Conservation (phyloP, 2,888 invertebrate genomes). For the Melipona bicolor region DNA sequence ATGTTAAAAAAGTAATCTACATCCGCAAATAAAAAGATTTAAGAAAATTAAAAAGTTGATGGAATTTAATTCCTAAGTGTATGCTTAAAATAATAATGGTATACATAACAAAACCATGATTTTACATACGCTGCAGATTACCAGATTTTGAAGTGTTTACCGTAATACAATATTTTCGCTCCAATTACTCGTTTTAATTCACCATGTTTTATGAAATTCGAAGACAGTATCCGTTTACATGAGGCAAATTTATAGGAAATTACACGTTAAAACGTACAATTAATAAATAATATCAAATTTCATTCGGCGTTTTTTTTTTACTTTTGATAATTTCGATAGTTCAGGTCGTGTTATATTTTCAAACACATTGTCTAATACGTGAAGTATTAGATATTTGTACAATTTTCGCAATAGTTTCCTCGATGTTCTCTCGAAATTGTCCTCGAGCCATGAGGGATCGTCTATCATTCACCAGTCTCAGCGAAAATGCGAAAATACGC, state of each 20-base stretch:
- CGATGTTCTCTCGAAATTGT: background rate
- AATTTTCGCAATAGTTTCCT: too few relatives aligned
- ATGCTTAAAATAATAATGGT: background rate
- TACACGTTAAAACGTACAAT: background rate
- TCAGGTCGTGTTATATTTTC: too few relatives aligned
- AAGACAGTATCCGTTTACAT: background rate
- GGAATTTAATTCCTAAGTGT: background rate
- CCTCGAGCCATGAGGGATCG: background rate
- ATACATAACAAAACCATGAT: background rate
- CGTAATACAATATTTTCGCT: background rate
- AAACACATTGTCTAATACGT: too few relatives aligned
- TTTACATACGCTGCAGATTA: background rate
- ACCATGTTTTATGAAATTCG: background rate
- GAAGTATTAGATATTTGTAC: too few relatives aligned
- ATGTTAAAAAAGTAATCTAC: background rate
- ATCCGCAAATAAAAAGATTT: background rate
- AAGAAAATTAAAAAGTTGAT: background rate
- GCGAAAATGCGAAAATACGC: slow-evolving; percentile 14
- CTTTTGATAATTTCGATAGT: too few relatives aligned
- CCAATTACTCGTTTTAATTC: background rate
- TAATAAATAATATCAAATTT: background rate
- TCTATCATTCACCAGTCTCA: background rate
- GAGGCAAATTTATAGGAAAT: too few relatives aligned
- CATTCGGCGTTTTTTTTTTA: too few relatives aligned
- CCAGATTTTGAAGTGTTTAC: background rate